These are phyloP conservation scores for Patella pellucida DNA, from an alignment of 2,888 invertebrate genomes.

Conservation along the genomic window DNA sequence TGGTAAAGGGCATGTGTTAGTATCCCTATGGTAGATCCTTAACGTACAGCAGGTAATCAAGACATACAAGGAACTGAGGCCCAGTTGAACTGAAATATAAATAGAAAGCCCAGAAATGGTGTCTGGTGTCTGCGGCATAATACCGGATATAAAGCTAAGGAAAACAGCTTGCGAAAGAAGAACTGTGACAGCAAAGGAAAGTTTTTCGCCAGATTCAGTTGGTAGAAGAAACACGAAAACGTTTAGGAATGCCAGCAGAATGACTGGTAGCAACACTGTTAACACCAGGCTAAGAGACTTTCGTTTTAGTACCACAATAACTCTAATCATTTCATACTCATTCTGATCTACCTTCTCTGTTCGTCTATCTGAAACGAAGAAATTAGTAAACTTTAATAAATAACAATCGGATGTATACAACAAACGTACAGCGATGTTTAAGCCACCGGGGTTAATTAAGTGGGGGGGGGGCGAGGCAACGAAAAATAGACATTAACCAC, in stretches of 20 bases:
- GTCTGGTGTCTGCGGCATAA: neutral
- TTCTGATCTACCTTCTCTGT: neutral
- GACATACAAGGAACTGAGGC: neutral
- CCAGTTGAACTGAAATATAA: neutral
- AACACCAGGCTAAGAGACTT: neutral
- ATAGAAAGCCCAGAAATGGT: neutral
- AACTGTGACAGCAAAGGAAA: neutral
- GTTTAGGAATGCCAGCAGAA: neutral
- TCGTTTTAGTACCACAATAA: neutral
- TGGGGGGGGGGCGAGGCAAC: no score
- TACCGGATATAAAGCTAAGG: neutral
- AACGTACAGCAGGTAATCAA: neutral
- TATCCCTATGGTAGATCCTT: neutral
- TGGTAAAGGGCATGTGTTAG: neutral
- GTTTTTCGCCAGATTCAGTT: constrained; percentile 1
- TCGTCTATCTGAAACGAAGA: neutral
- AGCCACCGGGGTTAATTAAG: no score
- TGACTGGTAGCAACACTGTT: neutral
- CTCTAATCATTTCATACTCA: neutral
- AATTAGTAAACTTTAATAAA: no score
- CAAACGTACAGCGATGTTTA: no score
- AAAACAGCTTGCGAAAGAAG: neutral
- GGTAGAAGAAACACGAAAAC: constrained; percentile 1
- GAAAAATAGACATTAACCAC: no score
- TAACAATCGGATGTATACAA: no score